Base-by-base conservation (phyloP, 2,888 invertebrate species). In the Chaetogeoica ovagalla region DNA sequence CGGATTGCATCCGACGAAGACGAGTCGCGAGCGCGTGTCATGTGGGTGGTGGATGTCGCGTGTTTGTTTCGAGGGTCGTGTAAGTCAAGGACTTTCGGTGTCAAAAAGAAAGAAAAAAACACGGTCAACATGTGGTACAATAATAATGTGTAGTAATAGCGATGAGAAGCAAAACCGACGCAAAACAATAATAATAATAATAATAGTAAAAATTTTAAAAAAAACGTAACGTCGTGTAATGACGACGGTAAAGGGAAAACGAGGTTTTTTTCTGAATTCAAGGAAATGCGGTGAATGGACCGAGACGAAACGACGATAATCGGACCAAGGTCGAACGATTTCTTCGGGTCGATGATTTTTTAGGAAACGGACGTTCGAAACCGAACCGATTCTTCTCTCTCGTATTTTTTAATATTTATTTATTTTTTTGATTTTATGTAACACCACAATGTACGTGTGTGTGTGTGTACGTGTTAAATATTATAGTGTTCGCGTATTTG, bases 241-340 rank as follows among this genome's bases (percentile, higher is more conserved):
- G 21, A 21, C 60, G 21, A 55, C 55, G 57, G 48, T 57, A 65
- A 57, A 75, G 39, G 65, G 65, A 76, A 76, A 76, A 68, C 59
- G 66, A 59, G 59, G 48, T 13, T 17, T 30, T 17, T 30, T 76
- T 59, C 66, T 23, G 66, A 59, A 76, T 48, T 68, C 59, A 68
- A 76, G 48, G 68, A 59, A 68, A 74, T 62, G 66, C 60, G 52
- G 69, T 52, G 76, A 69, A 77, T 52, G 69, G 69, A 69, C 76
- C 76, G 76, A 77, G 21, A 77, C 76, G 76, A 48, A 30, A 57
- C 39, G 21, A 57, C 70, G 39, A 52, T 21, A 2, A 65, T 43
- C 19, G 62, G 69, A 43, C 62, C 77, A 77, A 77, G 69, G 69
- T 77, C 62, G 48, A 52, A 55, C 39, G n/a, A 68, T 57, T 75